Base-by-base conservation (phyloP, 2,888 invertebrate genomes). In the Chesias legatella region DNA sequence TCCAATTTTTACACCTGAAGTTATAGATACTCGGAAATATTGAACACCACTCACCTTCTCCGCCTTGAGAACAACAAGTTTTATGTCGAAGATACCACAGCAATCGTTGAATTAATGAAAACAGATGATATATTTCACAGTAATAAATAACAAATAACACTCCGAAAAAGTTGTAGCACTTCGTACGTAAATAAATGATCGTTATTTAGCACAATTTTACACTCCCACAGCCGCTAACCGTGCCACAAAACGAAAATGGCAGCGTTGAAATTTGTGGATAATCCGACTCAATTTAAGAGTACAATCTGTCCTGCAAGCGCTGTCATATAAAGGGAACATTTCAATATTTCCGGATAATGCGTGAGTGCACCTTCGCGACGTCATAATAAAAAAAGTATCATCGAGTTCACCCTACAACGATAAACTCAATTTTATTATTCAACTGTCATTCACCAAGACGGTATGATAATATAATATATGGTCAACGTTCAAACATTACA, bases 201-300 rank as follows among this genome's bases (percentile, higher is more conserved):
- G 61, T 54, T 68, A 72, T 57, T 71, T 50, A 60, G 52, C 53
- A 68, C 29, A 74, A 70, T 66, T n/a, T 67, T 69, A 71, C 67
- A 73, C 70, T 70, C 63, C 64, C 63, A 73, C 79, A 70, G 73
- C 86, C 81, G 79, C 80, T 76, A 73, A 69, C 77, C 76, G 79
- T 88, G 83, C 77, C 84, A 84, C 83, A 86, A 85, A 88, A 85
- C 83, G 86, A 88, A 88, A 86, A 88, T 88, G 86, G 86, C 86
- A 88, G 86, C 86, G 80, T 72, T 70, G 70, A 70, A 72, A 63
- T 69, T 63, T 70, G 60, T 65, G 60, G 51, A 57, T 49, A 56
- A 50, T 25, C 48, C 51, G 47, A 50, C 52, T n/a, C 57, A 59
- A 49, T 52, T 33, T 17, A 17, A 5, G 13, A 17, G 13, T 3